These are phyloP conservation scores for Lycocorax pyrrhopterus DNA, from an alignment of 2,113 vertebrate species.

Conservation along the genomic window DNA sequence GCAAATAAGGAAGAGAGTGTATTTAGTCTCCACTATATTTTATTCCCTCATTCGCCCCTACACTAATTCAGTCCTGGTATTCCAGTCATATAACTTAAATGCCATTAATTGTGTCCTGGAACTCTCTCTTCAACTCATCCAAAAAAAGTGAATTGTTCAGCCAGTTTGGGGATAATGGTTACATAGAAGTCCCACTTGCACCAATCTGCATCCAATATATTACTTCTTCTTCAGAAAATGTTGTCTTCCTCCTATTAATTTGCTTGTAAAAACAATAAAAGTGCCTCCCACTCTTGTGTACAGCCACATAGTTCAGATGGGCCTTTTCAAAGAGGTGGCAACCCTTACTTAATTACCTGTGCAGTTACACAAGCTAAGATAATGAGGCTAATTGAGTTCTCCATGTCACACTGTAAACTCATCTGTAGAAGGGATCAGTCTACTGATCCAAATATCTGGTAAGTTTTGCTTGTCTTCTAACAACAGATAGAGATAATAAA, in stretches of 20 bases:
- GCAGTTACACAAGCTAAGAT: neutral
- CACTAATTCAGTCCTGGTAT: neutral
- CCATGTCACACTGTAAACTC: neutral
- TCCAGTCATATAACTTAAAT: neutral
- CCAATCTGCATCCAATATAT: neutral
- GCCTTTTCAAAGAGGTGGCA: neutral
- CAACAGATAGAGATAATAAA: neutral
- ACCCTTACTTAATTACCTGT: neutral
- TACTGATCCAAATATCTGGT: neutral
- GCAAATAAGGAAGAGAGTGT: neutral
- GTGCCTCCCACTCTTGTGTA: neutral
- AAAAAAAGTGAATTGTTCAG: neutral
- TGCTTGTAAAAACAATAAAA: neutral
- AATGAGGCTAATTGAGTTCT: constrained; percentile 2
- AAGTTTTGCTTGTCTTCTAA: neutral
- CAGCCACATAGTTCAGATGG: neutral
- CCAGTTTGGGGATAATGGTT: neutral
- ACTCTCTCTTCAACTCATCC: neutral
- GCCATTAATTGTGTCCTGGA: neutral
- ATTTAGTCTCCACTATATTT: neutral
- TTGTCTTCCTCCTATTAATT: neutral
- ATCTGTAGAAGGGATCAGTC: neutral
- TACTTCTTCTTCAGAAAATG: neutral
- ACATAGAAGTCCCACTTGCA: neutral
- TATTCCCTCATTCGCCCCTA: neutral